These are phyloP conservation scores for Centropus bengalensis DNA, from an alignment of 2,113 vertebrate species.

Conservation along the genomic window DNA sequence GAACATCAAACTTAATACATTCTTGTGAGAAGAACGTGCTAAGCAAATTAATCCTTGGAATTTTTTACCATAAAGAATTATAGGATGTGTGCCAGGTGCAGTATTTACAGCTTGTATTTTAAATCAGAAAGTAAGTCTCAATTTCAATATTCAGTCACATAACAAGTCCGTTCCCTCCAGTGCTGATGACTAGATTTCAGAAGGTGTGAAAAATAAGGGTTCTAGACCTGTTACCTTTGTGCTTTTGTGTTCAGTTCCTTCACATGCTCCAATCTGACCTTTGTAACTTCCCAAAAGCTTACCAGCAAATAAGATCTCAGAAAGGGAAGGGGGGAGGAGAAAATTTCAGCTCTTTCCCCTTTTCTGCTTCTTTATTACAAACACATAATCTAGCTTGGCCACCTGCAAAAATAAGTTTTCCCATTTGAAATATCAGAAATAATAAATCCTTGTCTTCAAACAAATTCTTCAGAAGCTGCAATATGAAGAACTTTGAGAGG, in stretches of 20 bases:
- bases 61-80: neutral
- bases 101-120: neutral
- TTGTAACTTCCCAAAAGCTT: neutral
- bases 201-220: neutral
- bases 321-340: neutral
- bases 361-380: neutral
- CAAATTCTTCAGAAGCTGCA: neutral
- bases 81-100: neutral
- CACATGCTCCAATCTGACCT: neutral
- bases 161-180: neutral
- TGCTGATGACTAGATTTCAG: neutral
- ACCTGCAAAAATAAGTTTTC: neutral
- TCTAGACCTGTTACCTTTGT: neutral
- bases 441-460: neutral
- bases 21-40: neutral
- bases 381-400: neutral
- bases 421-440: neutral
- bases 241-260: neutral
- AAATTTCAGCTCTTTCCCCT: neutral
- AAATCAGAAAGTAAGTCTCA: neutral
- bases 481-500: neutral
- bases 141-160: neutral
- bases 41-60: neutral
- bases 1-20: neutral
- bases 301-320: neutral